Conservation (phyloP, 2,797 vertebrate genomes). For the Adelosebastes latens region DNA sequence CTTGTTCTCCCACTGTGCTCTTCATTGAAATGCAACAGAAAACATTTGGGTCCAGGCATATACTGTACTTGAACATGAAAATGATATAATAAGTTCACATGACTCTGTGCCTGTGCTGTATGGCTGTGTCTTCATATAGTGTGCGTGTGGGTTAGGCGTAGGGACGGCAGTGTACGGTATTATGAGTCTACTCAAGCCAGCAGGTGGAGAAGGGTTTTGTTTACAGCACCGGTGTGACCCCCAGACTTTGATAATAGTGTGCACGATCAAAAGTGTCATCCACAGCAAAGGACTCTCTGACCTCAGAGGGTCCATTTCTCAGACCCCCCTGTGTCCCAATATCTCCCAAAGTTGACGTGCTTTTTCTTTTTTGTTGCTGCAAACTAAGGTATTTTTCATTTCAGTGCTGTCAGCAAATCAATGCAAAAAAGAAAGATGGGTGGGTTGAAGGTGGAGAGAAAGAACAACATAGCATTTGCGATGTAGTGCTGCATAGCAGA, state of each 20-base stretch:
- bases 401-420: constrained; percentile 86
- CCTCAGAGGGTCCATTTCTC: constrained; percentile 61
- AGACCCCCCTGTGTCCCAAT: constrained; percentile 61
- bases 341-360: constrained; percentile 67
- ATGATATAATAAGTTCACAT: background rate
- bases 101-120: background rate
- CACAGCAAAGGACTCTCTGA: constrained; percentile 67
- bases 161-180: background rate
- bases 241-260: constrained; percentile 27
- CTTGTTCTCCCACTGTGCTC: constrained; percentile 53
- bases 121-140: background rate
- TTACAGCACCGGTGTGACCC: constrained; percentile 30
- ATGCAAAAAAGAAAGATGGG: constrained; percentile 74
- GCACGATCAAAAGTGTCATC: constrained; percentile 42
- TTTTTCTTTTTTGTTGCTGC: constrained; percentile 74
- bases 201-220: constrained; percentile 11
- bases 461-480: constrained; percentile 59
- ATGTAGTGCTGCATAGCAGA: constrained; percentile 24
- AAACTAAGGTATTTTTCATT: constrained; percentile 86
- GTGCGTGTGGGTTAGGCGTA: background rate
- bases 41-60: constrained; percentile 23
- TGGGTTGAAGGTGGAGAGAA: constrained; percentile 48
- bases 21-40: constrained; percentile 55
- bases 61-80: background rate
- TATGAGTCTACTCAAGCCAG: background rate